Evolutionary conservation across 2,797 vertebrate genomes (phyloP).

Genomic region (Staurois parvus): DNA sequence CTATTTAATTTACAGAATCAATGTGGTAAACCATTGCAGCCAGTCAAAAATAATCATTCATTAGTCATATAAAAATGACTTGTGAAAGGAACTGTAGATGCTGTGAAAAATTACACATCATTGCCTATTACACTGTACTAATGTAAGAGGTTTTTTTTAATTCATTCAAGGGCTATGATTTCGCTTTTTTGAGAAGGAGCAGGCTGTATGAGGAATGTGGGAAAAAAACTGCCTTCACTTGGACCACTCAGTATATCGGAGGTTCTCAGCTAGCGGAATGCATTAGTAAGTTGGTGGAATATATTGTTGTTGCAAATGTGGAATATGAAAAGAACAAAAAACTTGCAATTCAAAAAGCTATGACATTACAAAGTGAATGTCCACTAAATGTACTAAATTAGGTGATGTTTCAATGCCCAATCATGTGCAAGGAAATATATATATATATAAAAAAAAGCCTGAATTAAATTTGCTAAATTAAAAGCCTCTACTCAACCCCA

Average conservation of each 20-base stretch:
- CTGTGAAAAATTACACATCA: background rate
- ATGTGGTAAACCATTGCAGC: background rate
- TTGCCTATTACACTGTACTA: background rate
- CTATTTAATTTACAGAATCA: too few species aligned
- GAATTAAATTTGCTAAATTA: too few species aligned
- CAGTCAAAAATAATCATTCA: background rate
- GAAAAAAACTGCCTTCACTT: conserved; percentile 62
- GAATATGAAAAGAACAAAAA: background rate
- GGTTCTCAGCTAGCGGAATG: conserved; percentile 76
- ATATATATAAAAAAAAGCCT: too few species aligned
- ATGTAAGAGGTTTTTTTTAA: background rate
- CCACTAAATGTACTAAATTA: too few species aligned
- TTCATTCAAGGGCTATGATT: conserved; percentile 75
- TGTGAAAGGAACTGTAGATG: too few species aligned
- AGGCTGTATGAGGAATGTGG: conserved; percentile 77
- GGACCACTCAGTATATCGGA: conserved; percentile 73
- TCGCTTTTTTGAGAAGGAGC: conserved; percentile 75
- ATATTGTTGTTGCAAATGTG: background rate
- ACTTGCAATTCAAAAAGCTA: too few species aligned
- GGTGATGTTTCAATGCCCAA: too few species aligned
- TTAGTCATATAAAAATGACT: background rate
- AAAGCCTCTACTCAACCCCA: too few species aligned
- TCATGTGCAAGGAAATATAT: too few species aligned
- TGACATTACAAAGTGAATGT: too few species aligned
- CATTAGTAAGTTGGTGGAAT: conserved; percentile 67